Evolutionary conservation across 2,888 invertebrate genomes (phyloP).

Genomic region (Dryococelus australis): DNA sequence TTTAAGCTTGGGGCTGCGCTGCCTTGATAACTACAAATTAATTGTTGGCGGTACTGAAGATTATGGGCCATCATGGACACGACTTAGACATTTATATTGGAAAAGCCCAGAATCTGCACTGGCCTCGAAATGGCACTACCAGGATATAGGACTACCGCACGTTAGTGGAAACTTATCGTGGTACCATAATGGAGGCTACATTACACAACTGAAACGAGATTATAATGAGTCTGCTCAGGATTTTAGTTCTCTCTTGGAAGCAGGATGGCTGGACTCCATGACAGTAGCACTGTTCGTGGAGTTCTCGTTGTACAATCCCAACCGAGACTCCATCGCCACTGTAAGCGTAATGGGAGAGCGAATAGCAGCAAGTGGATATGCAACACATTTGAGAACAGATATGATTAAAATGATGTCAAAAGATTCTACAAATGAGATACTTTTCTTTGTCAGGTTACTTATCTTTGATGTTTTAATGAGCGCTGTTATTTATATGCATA

Average conservation of each 20-base stretch:
- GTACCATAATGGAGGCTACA: slow-evolving; percentile 33
- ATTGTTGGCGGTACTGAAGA: slow-evolving; percentile 20
- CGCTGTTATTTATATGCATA: background rate
- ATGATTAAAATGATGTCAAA: background rate
- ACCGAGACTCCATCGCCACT: background rate
- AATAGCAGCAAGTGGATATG: background rate
- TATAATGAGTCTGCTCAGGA: background rate
- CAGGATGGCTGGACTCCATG: slow-evolving; percentile 31
- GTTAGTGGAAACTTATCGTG: slow-evolving; percentile 13
- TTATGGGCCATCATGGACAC: background rate
- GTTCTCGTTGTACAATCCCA: slow-evolving; percentile 35
- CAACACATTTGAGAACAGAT: background rate
- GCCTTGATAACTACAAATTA: background rate
- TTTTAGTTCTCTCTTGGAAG: background rate
- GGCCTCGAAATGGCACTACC: background rate
- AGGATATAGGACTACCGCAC: background rate
- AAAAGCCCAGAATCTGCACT: background rate
- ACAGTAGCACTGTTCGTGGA: slow-evolving; percentile 33
- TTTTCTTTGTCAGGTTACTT: background rate
- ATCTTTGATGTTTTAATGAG: background rate
- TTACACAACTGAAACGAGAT: slow-evolving; percentile 11
- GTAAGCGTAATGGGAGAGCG: background rate
- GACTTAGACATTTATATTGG: background rate
- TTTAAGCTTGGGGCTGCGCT: background rate
- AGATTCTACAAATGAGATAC: background rate